A percentile compares a stretch with the other conserved stretches of the same genome.
These are phyloP conservation scores for Drosophila dunni DNA, from an alignment of 1,140 invertebrate genomes.

Conservation along the genomic window DNA sequence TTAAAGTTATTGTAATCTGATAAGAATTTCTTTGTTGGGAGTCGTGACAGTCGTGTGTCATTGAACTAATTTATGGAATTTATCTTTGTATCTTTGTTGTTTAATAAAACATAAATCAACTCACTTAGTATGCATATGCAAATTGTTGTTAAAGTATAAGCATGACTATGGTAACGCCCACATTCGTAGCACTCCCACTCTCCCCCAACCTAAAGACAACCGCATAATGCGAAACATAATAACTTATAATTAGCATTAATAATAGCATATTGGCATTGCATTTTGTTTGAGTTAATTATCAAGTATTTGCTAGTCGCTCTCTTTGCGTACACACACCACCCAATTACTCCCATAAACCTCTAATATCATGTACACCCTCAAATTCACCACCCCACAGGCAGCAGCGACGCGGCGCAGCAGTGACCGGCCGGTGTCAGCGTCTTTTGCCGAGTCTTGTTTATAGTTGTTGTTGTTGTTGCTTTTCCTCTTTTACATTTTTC, in stretches of 20 bases:
- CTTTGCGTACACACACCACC: conserved; percentile 33
- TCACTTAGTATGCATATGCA: conserved; percentile 23
- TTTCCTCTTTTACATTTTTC: conserved; percentile 47
- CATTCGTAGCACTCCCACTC: not conserved
- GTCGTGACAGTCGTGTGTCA: conserved; percentile 12
- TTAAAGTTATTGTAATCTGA: conserved; percentile 12
- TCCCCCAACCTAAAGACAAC: not conserved
- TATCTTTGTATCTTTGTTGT: not conserved
- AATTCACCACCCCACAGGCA: conserved; percentile 27
- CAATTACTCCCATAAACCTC: not conserved
- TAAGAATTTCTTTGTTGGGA: conserved; percentile 20
- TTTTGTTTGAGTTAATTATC: conserved; percentile 43
- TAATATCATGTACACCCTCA: conserved; percentile 1
- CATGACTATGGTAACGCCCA: conserved; percentile 39
- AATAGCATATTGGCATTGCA: conserved; percentile 38
- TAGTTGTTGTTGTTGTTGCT: conserved; percentile 46
- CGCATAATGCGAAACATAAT: conserved; percentile 15
- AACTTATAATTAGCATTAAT: conserved; percentile 37
- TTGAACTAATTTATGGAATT: conserved; percentile 21
- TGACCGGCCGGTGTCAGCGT: conserved; percentile 77
- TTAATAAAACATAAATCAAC: conserved; percentile 9
- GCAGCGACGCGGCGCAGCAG: conserved; percentile 6
- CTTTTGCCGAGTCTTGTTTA: conserved; percentile 57
- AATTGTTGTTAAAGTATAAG: conserved; percentile 25
- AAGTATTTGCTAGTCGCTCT: conserved; percentile 17